Conservation (phyloP, 2,797 vertebrate genomes). For the Halcyon badia region DNA sequence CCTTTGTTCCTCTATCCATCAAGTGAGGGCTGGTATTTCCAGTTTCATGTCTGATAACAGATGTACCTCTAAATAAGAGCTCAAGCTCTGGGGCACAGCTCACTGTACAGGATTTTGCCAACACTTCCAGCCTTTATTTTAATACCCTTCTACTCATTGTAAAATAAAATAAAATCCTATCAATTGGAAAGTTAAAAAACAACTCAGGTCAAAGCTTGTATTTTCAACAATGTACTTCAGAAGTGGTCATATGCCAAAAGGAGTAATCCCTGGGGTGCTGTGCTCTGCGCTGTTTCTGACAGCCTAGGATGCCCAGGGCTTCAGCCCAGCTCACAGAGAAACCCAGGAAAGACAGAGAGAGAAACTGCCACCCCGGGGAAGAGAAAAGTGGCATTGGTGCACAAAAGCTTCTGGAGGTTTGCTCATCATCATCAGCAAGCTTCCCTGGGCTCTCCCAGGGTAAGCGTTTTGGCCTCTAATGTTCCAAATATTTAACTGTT, state of each 20-base stretch:
- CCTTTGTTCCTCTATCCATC: conserved; percentile 37
- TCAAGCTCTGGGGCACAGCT: neutral
- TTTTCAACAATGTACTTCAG: neutral
- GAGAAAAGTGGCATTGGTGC: neutral
- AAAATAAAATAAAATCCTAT: neutral
- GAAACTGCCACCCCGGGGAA: neutral
- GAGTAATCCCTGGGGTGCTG: neutral
- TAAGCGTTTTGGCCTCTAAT: neutral
- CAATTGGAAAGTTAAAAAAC: neutral
- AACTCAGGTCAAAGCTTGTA: neutral
- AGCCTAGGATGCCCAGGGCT: neutral
- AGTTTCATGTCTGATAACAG: conserved; percentile 5
- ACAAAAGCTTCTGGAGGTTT: neutral
- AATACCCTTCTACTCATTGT: neutral
- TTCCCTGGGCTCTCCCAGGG: neutral
- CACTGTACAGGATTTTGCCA: neutral
- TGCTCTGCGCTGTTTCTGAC: neutral
- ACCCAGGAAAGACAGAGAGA: neutral
- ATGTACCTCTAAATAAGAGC: neutral
- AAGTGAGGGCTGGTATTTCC: conserved; percentile 9
- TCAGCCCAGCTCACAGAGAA: neutral
- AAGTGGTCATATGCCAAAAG: neutral
- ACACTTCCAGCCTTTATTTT: neutral
- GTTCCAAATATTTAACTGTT: neutral
- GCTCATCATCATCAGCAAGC: neutral